Base-by-base conservation (phyloP, 2,113 vertebrate genomes). In the Urocynchramus pylzowi region DNA sequence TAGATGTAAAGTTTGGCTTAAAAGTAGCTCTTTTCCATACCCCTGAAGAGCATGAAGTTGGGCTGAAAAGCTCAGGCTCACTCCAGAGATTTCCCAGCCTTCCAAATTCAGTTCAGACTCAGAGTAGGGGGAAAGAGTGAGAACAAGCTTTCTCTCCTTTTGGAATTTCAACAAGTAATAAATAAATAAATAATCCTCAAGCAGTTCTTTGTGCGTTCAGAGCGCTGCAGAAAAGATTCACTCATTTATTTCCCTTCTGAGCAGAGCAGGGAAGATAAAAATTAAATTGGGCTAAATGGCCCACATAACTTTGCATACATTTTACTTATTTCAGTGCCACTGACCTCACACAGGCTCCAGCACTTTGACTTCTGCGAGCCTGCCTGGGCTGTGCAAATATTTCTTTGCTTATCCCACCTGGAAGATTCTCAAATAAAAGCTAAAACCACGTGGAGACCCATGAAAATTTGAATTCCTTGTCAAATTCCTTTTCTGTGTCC, bases 101-200 rank as follows among this genome's bases (percentile, higher is more conserved):
- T 93, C 77, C 77, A 73, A 52, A 60, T 63, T 84, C 92, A 69
- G 80, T 76, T 90, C 64, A 92, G 88, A 11, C 77, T 89, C 57
- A 11, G 44, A 37, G 45, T 1, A 10, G 18, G 11, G 41, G 23
- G 31, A 37, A 67, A 85, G 15, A 85, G 76, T 7, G 27, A 87
- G 61, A 84, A 92, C 28, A 69, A 95, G 79, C 76, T 74, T 69
- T 53, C 73, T 84, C 27, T 73, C 59, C 70, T 85, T 68, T 64
- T 9, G 9, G 80, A 81, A 89, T 94, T 96, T 92, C 93, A 84
- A 84, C 86, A 71, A 76, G 74, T 90, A 87, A 95, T 92, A 95
- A 97, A 97, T 96, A 96, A 96, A 96, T 96, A 92, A 96, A 96
- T 84, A 95, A 92, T 84, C 73, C 61, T 84, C 60, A 27, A 84